phyloP scores from a whole-genome alignment of 2,888 invertebrate genomes.

The Acleris holmiana region DNA sequence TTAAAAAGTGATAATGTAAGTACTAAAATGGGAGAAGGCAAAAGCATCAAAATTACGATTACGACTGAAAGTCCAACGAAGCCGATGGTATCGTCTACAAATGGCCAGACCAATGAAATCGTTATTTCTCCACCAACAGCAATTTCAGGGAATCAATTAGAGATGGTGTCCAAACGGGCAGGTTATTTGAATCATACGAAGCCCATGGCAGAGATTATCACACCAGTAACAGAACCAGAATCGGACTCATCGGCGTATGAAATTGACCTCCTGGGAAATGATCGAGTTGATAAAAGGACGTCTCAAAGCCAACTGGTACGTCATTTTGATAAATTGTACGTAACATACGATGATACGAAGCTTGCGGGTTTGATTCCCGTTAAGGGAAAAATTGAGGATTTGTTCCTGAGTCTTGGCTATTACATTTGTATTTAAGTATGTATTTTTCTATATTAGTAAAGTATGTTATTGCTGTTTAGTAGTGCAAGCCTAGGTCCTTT shows the following conservation, averaged over 20 bases:
- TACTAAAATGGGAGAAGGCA: conserved; percentile 19
- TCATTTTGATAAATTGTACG: background rate
- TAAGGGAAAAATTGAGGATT: too few relatives aligned
- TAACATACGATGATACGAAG: too few relatives aligned
- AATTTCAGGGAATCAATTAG: conserved; percentile 40
- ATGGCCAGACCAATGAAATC: conserved; percentile 27
- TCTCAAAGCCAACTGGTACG: conserved; percentile 70
- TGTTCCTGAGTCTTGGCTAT: too few relatives aligned
- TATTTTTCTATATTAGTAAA: too few relatives aligned
- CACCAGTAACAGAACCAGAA: conserved; percentile 42
- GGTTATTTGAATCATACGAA: conserved; percentile 65
- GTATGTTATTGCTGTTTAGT: too few relatives aligned
- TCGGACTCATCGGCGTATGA: conserved; percentile 47
- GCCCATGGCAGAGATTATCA: conserved; percentile 34
- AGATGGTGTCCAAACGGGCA: conserved; percentile 62
- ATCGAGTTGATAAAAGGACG: conserved; percentile 47
- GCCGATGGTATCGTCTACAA: conserved; percentile 26
- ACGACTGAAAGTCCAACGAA: conserved; percentile 16
- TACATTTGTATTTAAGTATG: too few relatives aligned
- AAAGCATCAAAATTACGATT: conserved; percentile 15
- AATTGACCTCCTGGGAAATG: conserved; percentile 43
- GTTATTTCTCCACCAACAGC: background rate
- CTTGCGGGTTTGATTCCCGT: too few relatives aligned
- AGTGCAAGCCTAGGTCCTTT: too few relatives aligned
- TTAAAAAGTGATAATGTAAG: conserved; percentile 47